phyloP scores from a whole-genome alignment of 2,888 invertebrate species.

The Venusia cambrica region DNA sequence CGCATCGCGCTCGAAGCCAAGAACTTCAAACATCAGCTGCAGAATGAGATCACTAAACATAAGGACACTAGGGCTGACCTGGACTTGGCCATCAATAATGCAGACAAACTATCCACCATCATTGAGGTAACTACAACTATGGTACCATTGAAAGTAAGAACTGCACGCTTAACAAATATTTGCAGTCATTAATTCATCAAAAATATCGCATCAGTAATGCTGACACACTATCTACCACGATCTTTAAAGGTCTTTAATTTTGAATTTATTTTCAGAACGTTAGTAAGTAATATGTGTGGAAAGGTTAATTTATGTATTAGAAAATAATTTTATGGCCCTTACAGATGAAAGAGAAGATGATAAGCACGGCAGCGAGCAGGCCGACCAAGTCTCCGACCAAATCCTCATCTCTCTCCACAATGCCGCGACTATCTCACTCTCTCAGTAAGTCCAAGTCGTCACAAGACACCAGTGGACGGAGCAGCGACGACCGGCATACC shows the following conservation, averaged over 20 bases:
- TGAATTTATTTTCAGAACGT: too few species aligned
- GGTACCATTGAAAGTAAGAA: too few species aligned
- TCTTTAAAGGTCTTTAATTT: background rate
- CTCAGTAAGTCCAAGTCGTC: conserved; percentile 41
- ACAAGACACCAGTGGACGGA: conserved; percentile 29
- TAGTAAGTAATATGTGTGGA: too few species aligned
- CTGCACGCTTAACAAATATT: too few species aligned
- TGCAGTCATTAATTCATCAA: too few species aligned
- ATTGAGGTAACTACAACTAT: conserved; percentile 83
- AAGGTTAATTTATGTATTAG: too few species aligned
- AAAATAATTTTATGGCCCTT: too few species aligned
- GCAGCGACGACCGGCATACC: conserved; percentile 42
- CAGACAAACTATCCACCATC: conserved; percentile 81
- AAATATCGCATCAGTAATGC: conserved; percentile 82
- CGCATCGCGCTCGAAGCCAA: conserved; percentile 87
- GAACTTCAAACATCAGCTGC: conserved; percentile 86
- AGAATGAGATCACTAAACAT: conserved; percentile 84
- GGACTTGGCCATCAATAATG: conserved; percentile 81
- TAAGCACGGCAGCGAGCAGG: conserved; percentile 57
- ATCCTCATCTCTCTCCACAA: conserved; percentile 32
- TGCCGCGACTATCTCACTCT: conserved; percentile 37
- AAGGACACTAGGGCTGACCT: conserved; percentile 86
- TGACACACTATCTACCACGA: conserved; percentile 79
- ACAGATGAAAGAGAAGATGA: conserved; percentile 72
- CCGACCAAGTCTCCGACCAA: conserved; percentile 60